phyloP scores from a whole-genome alignment of 2,797 vertebrate species.

The Gymnoscopelus microlampas region DNA sequence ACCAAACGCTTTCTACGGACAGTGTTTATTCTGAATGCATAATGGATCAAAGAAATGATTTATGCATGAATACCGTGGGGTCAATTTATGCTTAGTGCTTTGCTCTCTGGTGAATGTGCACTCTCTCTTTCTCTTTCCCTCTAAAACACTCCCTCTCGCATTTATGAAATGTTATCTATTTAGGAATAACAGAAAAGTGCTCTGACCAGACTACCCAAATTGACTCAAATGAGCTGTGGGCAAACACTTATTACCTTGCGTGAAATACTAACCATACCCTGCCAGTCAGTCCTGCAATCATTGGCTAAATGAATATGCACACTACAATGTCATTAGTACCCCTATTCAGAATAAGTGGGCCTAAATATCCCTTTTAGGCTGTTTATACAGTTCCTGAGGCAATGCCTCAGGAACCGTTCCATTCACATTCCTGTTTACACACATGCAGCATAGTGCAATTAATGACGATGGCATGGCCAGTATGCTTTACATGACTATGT shows the following conservation, averaged over 20 bases:
- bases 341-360: too few relatives aligned
- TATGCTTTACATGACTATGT: too few relatives aligned
- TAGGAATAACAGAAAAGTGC: conserved; percentile 22
- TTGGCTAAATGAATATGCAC: too few relatives aligned
- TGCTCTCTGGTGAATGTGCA: background rate
- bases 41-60: conserved; percentile 33
- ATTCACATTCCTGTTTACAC: background rate
- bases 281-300: conserved; percentile 10
- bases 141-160: background rate
- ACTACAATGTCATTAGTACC: too few relatives aligned
- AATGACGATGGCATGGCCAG: too few relatives aligned
- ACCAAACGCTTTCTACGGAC: background rate
- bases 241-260: conserved; percentile 8
- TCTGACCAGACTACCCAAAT: conserved; percentile 13
- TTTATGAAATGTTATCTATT: conserved; percentile 3
- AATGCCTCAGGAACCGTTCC: too few relatives aligned
- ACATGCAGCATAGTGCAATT: too few relatives aligned
- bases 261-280: conserved; percentile 25
- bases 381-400: too few relatives aligned
- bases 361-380: too few relatives aligned
- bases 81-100: conserved; percentile 49
- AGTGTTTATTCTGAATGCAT: conserved; percentile 40
- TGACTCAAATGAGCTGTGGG: conserved; percentile 12
- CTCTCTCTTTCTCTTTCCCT: conserved; percentile 3
- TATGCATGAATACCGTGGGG: conserved; percentile 35